Evolutionary conservation across 2,888 invertebrate genomes (phyloP).

Genomic region (Macrosoma leucophasiata): DNA sequence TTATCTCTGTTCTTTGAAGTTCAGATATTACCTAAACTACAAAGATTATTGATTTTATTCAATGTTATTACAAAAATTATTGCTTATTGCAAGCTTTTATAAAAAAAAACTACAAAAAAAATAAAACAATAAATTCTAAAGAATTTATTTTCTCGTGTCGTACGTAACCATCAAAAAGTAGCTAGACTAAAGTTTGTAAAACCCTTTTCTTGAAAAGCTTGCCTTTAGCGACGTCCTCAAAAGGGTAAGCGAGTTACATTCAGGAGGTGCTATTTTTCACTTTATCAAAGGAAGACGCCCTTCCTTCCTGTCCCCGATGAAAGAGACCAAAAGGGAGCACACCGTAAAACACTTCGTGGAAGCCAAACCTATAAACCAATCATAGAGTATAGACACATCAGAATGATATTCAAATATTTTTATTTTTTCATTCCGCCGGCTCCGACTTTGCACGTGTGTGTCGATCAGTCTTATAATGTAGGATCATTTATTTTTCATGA

Average conservation of each 20-base stretch:
- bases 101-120: not conserved
- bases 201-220: slow-evolving; percentile 25
- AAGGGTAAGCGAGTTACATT: slow-evolving; percentile 51
- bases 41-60: too few species aligned
- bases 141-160: not conserved
- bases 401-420: too few species aligned
- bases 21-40: not conserved
- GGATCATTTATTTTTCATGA: too few species aligned
- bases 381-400: too few species aligned
- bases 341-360: slow-evolving; percentile 51
- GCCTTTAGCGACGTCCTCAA: slow-evolving; percentile 32
- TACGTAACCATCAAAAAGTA: slow-evolving; percentile 5
- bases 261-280: slow-evolving; percentile 64
- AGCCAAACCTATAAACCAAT: slow-evolving; percentile 41
- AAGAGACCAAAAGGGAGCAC: slow-evolving; percentile 58
- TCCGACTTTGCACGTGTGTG: too few species aligned
- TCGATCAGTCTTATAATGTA: too few species aligned
- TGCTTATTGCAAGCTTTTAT: not conserved
- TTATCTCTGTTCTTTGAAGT: not conserved
- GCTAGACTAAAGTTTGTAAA: slow-evolving; percentile 8
- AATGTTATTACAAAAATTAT: not conserved
- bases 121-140: not conserved
- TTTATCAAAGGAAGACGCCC: slow-evolving; percentile 65
- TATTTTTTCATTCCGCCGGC: too few species aligned
- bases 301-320: slow-evolving; percentile 58